Evolutionary conservation across 2,113 vertebrate species (phyloP).

Genomic region (Oreochromis niloticus): DNA sequence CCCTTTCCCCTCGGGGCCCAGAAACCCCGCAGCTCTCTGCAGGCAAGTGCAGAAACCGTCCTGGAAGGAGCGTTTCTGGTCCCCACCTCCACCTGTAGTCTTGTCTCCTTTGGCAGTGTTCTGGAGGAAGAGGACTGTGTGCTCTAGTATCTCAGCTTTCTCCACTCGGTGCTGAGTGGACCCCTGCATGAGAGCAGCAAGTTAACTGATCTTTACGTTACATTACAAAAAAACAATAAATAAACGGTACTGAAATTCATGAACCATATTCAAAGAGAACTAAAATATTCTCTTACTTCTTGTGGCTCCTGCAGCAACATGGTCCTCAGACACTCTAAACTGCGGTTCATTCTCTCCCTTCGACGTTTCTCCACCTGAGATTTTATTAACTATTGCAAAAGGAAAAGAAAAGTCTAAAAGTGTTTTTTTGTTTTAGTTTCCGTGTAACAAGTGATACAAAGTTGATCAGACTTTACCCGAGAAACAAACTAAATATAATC

Average conservation of each 20-base stretch:
- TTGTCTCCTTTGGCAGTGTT: neutral
- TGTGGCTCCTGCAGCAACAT: slow-evolving; percentile 71
- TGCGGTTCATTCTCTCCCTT: slow-evolving; percentile 80
- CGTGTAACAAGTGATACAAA: neutral
- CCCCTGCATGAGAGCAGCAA: slow-evolving; percentile 44
- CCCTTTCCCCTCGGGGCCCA: slow-evolving; percentile 43
- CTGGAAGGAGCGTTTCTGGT: slow-evolving; percentile 24
- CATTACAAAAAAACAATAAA: slow-evolving; percentile 26
- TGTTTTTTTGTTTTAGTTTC: neutral
- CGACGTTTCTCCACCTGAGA: slow-evolving; percentile 80
- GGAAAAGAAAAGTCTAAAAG: neutral
- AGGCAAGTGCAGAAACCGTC: slow-evolving; percentile 67
- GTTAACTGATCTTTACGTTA: slow-evolving; percentile 72
- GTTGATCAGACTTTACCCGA: neutral
- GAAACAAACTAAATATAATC: neutral
- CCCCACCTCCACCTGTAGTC: neutral
- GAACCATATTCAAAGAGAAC: neutral
- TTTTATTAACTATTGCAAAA: slow-evolving; percentile 69
- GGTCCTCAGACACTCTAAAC: slow-evolving; percentile 73
- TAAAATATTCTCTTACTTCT: slow-evolving; percentile 61
- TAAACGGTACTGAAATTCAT: neutral
- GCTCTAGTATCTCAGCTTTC: slow-evolving; percentile 51
- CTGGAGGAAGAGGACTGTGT: slow-evolving; percentile 66
- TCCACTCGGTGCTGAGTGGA: slow-evolving; percentile 73
- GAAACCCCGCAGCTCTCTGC: slow-evolving; percentile 51